Base-by-base conservation (phyloP, 2,113 vertebrate genomes). In the Onychorhynchus coronatus region DNA sequence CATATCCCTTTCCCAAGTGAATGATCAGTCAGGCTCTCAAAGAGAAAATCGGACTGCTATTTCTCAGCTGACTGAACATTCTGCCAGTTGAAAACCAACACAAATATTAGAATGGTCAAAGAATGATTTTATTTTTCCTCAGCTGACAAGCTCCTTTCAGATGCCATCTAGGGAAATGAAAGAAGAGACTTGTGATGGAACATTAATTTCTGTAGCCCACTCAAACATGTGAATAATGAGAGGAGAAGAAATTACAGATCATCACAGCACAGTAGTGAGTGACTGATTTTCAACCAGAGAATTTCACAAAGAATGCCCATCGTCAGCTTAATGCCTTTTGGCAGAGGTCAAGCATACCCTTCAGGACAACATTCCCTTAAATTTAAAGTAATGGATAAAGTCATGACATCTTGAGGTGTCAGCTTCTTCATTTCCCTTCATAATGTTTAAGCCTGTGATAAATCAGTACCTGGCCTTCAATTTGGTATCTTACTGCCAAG, bases 41-140 rank as follows among this genome's bases (percentile, higher is more conserved):
- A 93, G 44, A 63, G 42, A 96, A 90, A 93, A 84, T 71, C 42
- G 88, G 55, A 90, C 75, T 68, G 58, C 59, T 91, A 76, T 86
- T 92, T 94, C 85, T 96, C 91, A 88, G 82, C 27, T 96, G 90
- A 88, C 93, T 86, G 88, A 97, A 56, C 85, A 79, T 76, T 91
- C 86, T 89, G 76, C 18, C 79, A 93, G 44, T 35, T 92, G 65
- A 91, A 92, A 91, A 92, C 42, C 42, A 94, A 74, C 59, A 84
- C 46, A 90, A 95, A 71, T 87, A 96, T 50, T 37, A 84, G 62
- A 93, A 91, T 17, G 83, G 88, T 56, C 83, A 75, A 81, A 93
- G 66, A 72, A 91, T 27, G 27, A 13, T 46, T 67, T 5, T 67
- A 71, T 61, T 87, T 86, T 28, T 91, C 55, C 87, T 80, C 53